These are phyloP conservation scores for Drosophila paranaensis DNA, from an alignment of 2,888 invertebrate species.

Conservation along the genomic window DNA sequence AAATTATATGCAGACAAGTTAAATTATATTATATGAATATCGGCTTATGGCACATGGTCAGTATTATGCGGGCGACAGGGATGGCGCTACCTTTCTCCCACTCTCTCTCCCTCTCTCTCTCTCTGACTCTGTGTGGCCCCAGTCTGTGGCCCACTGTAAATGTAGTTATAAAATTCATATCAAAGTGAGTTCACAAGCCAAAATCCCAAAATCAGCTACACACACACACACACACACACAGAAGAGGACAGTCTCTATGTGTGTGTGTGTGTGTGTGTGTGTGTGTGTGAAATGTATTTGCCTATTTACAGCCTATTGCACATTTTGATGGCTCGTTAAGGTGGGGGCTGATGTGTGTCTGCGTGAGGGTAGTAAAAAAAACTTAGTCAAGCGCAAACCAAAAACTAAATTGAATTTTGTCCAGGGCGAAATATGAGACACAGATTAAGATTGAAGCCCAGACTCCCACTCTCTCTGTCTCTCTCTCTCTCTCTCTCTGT, in stretches of 20 bases:
- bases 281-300: slow-evolving; percentile 66
- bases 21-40: slow-evolving; percentile 67
- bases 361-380: slow-evolving; percentile 37
- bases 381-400: slow-evolving; percentile 74
- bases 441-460: slow-evolving; percentile 31
- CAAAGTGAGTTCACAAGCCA: slow-evolving; percentile 61
- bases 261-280: slow-evolving; percentile 26
- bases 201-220: slow-evolving; percentile 68
- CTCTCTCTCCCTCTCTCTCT: not conserved
- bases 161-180: slow-evolving; percentile 70
- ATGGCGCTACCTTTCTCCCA: not conserved
- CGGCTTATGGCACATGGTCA: slow-evolving; percentile 56
- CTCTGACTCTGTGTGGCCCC: not conserved
- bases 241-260: slow-evolving; percentile 4
- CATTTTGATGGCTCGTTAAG: slow-evolving; percentile 63
- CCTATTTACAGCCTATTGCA: slow-evolving; percentile 81
- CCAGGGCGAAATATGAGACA: slow-evolving; percentile 38
- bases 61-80: slow-evolving; percentile 16
- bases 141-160: slow-evolving; percentile 33
- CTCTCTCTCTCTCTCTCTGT: slow-evolving; percentile 9
- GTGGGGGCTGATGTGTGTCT: slow-evolving; percentile 10
- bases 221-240: slow-evolving; percentile 21
- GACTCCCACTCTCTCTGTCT: slow-evolving; percentile 7
- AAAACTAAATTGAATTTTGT: slow-evolving; percentile 78
- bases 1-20: slow-evolving; percentile 62